These are phyloP conservation scores for Synergus japonicus DNA, from an alignment of 2,888 invertebrate genomes.

Conservation along the genomic window DNA sequence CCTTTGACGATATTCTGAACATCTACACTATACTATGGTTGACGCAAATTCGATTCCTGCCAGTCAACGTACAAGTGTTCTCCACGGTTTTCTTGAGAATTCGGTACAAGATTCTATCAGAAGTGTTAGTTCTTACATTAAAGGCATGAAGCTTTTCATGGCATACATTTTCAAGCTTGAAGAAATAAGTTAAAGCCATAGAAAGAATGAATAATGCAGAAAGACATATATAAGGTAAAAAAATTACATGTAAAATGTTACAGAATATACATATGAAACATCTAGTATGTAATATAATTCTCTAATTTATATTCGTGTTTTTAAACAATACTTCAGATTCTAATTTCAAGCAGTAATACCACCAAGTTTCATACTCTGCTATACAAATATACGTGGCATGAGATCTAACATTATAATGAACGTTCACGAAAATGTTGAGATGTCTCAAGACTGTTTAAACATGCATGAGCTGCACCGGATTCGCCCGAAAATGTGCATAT, in stretches of 20 bases:
- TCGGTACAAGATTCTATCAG: constrained; percentile 13
- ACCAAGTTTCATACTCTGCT: neutral
- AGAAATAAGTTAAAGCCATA: neutral
- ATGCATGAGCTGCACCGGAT: constrained; percentile 35
- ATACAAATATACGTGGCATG: constrained; percentile 2
- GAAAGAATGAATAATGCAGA: neutral
- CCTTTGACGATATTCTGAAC: constrained; percentile 31
- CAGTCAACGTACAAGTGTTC: constrained; percentile 22
- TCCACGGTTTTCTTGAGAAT: constrained; percentile 6
- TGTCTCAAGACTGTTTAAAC: constrained; percentile 25
- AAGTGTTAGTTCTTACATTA: neutral
- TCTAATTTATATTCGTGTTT: too few relatives aligned
- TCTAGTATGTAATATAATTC: too few relatives aligned
- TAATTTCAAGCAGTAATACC: neutral
- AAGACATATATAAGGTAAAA: neutral
- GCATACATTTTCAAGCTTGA: neutral
- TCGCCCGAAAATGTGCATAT: constrained; percentile 19
- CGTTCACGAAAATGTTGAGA: neutral
- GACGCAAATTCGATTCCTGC: constrained; percentile 32
- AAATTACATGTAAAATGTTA: neutral
- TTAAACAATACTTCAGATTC: neutral
- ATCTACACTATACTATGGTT: constrained; percentile 18
- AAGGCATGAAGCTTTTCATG: neutral
- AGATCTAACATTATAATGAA: constrained; percentile 4
- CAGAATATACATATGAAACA: neutral